Base-by-base conservation (phyloP, 2,113 vertebrate genomes). In the Gymnocephalus cernua region DNA sequence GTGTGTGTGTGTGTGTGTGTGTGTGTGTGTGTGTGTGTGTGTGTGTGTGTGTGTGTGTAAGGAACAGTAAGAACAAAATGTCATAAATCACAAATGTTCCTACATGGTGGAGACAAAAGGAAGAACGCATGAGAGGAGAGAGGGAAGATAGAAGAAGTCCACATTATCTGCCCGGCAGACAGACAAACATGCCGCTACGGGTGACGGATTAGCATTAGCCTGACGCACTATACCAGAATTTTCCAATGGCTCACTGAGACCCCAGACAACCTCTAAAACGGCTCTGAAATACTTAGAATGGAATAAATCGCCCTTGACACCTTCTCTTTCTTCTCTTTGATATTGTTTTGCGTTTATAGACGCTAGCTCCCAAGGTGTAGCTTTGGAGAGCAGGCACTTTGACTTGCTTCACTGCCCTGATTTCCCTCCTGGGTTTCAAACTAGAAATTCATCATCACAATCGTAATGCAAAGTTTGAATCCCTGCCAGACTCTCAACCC, bases 51-150 rank as follows among this genome's bases (percentile, higher is more conserved):
- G 82, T 76, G 79, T 51, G 71, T 78, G 86, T 77, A 41, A 83
- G 80, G 69, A 87, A 85, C 88, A 79, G 89, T 86, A 57, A 78
- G 90, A 89, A 72, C 87, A 92, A 93, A 94, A 92, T 93, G 90
- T 90, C 88, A 90, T 93, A 90, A 95, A 93, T 94, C 91, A 93
- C 90, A 91, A 70, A 83, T 91, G 90, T 93, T 94, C 87, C 91
- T 81, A 61, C 86, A 79, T 45, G 32, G 84, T 12, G n/a, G 80
- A 90, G 82, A 91, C 82, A 85, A 91, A 88, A 82, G 81, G 58
- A 80, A 80, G 82, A 71, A 69, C 51, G 88, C 67, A 57, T 65
- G 70, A 86, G 80, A 84, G 77, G 61, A 82, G 74, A 73, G 78
- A 65, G 67, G 23, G 67, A 72, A 79, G 83, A 83, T 53, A 64